phyloP scores from a whole-genome alignment of 2,113 vertebrate species.

The Miniopterus natalensis region DNA sequence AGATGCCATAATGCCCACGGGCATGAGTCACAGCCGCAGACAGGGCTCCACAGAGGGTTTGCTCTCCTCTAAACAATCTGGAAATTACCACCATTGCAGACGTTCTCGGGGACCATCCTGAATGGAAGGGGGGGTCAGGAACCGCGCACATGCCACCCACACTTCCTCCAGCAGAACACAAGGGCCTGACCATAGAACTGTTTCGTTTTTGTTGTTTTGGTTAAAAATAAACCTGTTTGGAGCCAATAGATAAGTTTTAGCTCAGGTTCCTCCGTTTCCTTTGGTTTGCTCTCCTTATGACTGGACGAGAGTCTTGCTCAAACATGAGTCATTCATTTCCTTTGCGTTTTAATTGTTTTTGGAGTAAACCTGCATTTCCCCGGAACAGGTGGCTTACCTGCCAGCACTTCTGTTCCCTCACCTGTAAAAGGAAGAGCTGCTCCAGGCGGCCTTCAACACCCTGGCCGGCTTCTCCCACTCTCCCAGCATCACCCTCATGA shows the following conservation, averaged over 20 bases:
- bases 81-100: neutral
- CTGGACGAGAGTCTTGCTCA: neutral
- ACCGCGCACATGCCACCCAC: rapidly evolving
- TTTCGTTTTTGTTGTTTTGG: rapidly evolving
- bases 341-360: neutral
- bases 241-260: neutral
- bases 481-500: rapidly evolving
- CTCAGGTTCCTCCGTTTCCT: neutral
- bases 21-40: rapidly evolving
- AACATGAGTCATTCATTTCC: neutral
- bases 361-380: neutral
- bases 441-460: rapidly evolving
- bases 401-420: neutral
- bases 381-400: neutral
- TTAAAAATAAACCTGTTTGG: constrained; percentile 4
- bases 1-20: neutral
- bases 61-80: neutral
- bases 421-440: rapidly evolving
- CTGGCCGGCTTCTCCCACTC: neutral
- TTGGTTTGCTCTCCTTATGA: neutral
- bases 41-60: neutral
- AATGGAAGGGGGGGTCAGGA: neutral
- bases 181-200: neutral
- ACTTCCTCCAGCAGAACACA: neutral
- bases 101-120: neutral